These are phyloP conservation scores for Sinocyclocheilus maitianheensis DNA, from an alignment of 2,113 vertebrate species.

Conservation along the genomic window DNA sequence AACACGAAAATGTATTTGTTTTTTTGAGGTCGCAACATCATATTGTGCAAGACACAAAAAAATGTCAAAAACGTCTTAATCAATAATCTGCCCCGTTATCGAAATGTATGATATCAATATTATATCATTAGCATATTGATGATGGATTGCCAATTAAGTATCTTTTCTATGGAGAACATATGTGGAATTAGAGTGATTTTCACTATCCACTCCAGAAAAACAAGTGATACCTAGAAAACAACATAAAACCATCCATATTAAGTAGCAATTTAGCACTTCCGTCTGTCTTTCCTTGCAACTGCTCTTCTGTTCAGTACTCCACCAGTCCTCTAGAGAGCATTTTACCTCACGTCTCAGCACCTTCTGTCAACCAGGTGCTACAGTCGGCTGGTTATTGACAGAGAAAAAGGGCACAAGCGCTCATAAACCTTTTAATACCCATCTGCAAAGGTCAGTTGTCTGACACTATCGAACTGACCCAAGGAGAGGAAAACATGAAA, in stretches of 20 bases:
- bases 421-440: constrained; percentile 57
- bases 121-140: background rate
- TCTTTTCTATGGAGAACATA: background rate
- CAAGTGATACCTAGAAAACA: background rate
- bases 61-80: too few relatives aligned
- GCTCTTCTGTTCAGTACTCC: background rate
- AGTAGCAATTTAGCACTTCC: constrained; percentile 9
- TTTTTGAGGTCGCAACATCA: too few relatives aligned
- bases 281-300: background rate
- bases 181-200: background rate
- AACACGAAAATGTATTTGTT: too few relatives aligned
- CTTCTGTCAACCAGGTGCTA: constrained; percentile 46
- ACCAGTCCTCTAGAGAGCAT: background rate
- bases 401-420: constrained; percentile 55
- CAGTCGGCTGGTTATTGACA: constrained; percentile 51
- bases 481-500: constrained; percentile 72
- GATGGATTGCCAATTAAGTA: background rate
- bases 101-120: background rate
- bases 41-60: background rate
- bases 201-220: background rate
- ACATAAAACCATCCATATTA: constrained; percentile 26
- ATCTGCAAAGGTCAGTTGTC: constrained; percentile 75
- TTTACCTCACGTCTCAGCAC: constrained; percentile 18
- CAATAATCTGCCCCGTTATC: too few relatives aligned
- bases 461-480: constrained; percentile 73